Conservation (phyloP, 1,140 invertebrate species). For the Zaprionus kolodkinae region DNA sequence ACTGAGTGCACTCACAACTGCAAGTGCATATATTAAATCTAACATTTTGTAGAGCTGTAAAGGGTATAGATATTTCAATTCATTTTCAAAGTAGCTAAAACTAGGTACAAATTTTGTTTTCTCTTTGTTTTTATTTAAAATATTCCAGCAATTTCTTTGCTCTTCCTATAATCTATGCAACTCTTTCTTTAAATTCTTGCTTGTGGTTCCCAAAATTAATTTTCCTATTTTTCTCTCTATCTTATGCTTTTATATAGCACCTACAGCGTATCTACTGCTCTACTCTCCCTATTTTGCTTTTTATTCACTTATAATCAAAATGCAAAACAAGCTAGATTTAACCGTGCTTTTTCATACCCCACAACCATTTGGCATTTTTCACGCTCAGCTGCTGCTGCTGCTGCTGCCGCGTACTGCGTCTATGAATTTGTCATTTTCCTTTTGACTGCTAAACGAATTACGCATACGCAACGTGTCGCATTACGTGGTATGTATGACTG, state of each 20-base stretch:
- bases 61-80: neutral
- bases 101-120: neutral
- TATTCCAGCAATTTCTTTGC: too few species aligned
- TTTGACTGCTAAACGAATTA: conserved; percentile 51
- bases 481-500: neutral
- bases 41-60: neutral
- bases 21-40: neutral
- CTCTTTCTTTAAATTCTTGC: too few species aligned
- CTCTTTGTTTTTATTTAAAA: too few species aligned
- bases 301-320: conserved; percentile 63
- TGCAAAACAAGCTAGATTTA: conserved; percentile 72
- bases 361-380: neutral
- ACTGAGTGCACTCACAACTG: neutral
- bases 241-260: neutral
- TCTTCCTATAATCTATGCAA: too few species aligned
- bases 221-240: neutral
- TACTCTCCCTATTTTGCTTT: neutral
- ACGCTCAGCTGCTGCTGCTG: conserved; percentile 10
- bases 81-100: too few species aligned
- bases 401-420: conserved; percentile 42
- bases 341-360: conserved; percentile 4
- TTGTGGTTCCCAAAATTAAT: neutral
- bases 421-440: conserved; percentile 78
- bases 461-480: neutral
- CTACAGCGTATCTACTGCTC: neutral